A percentile compares a stretch with the other conserved stretches of the same genome.
Evolutionary conservation across 2,113 vertebrate species (phyloP).

Genomic region (Tychaedon coryphoeus): DNA sequence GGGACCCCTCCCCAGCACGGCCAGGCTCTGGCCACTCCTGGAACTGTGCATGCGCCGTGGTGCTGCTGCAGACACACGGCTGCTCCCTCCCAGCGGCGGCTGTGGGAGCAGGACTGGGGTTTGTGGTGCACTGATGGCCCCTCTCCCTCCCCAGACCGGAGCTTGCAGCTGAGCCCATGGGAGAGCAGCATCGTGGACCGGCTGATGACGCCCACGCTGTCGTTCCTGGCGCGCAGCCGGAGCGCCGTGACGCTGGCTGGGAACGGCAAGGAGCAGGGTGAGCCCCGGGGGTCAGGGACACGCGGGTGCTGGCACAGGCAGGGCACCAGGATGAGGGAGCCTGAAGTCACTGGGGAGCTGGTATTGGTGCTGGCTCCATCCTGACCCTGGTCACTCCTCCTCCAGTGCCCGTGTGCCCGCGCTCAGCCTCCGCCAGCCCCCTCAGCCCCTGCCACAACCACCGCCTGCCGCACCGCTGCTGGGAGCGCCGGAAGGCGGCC

Average conservation of each 20-base stretch:
- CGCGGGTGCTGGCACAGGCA: accelerated
- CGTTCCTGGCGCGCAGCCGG: conserved; percentile 94
- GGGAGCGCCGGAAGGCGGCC: conserved; percentile 77
- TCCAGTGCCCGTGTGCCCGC: conserved; percentile 85
- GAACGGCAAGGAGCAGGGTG: conserved; percentile 86
- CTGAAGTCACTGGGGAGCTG: background rate
- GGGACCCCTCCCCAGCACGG: background rate
- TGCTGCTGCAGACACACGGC: background rate
- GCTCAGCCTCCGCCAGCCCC: conserved; percentile 91
- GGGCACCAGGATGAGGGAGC: background rate
- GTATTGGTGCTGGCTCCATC: accelerated
- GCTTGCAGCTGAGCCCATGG: conserved; percentile 88
- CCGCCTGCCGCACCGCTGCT: conserved; percentile 81
- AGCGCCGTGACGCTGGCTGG: conserved; percentile 90
- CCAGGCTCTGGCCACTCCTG: background rate
- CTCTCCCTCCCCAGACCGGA: conserved; percentile 78
- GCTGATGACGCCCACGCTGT: conserved; percentile 94
- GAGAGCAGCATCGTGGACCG: conserved; percentile 98
- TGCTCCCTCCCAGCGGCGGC: accelerated
- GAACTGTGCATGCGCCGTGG: accelerated
- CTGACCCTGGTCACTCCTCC: background rate
- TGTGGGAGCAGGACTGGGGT: accelerated
- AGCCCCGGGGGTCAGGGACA: background rate
- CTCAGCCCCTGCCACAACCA: conserved; percentile 83
- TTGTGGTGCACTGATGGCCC: accelerated